These are phyloP conservation scores for Pyrochroa serraticornis DNA, from an alignment of 2,888 invertebrate genomes.

Conservation along the genomic window DNA sequence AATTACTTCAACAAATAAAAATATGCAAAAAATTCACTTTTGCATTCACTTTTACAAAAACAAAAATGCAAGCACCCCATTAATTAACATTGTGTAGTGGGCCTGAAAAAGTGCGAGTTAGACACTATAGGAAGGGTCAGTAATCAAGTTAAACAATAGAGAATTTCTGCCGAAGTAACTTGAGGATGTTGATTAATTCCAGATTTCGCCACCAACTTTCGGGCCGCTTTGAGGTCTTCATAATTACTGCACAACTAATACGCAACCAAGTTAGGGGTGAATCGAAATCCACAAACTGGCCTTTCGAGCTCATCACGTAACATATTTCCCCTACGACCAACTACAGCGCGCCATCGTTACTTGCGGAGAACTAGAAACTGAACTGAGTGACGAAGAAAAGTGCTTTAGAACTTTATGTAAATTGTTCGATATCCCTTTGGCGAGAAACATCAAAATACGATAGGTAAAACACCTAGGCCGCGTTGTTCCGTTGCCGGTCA, in stretches of 20 bases:
- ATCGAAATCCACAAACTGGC: neutral
- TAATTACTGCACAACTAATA: neutral
- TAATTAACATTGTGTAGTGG: too few relatives aligned
- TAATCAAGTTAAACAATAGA: too few relatives aligned
- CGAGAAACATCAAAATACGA: conserved; percentile 8
- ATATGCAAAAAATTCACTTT: too few relatives aligned
- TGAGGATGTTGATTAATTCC: too few relatives aligned
- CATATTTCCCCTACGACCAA: conserved; percentile 25
- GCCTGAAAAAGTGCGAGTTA: too few relatives aligned
- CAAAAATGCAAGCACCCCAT: too few relatives aligned
- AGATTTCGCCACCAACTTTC: too few relatives aligned
- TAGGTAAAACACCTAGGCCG: conserved; percentile 6
- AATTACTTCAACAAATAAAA: too few relatives aligned
- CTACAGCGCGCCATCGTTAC: conserved; percentile 4
- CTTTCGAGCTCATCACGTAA: conserved; percentile 22
- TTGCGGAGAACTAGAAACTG: conserved; percentile 8
- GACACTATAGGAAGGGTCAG: too few relatives aligned
- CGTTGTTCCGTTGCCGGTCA: conserved; percentile 12
- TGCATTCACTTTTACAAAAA: too few relatives aligned
- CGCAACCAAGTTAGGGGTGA: too few relatives aligned
- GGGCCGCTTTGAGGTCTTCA: neutral
- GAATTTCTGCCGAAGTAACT: too few relatives aligned
- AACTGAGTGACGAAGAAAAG: conserved; percentile 13
- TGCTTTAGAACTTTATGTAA: conserved; percentile 15
- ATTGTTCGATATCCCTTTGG: conserved; percentile 10